Evolutionary conservation across 2,797 vertebrate species (phyloP).

Genomic region (Acridotheres tristis): DNA sequence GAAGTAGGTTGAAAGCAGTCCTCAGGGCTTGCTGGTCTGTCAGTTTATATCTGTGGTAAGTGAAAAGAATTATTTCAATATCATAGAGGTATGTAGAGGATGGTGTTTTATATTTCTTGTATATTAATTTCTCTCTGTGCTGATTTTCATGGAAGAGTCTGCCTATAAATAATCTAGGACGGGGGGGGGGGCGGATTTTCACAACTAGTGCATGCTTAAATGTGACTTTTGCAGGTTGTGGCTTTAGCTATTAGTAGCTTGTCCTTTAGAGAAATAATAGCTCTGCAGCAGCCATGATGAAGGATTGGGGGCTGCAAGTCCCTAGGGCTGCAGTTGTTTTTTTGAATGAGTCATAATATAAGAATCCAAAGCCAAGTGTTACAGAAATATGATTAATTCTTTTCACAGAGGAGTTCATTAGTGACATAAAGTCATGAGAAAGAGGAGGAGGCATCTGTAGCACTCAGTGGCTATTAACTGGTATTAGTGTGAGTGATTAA

Average conservation of each 20-base stretch:
- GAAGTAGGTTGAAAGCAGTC: slow-evolving; percentile 37
- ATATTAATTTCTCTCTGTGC: neutral
- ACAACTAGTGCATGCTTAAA: neutral
- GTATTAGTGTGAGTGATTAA: neutral
- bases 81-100: neutral
- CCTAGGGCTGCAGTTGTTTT: neutral
- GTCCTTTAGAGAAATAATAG: neutral
- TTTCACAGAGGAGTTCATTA: slow-evolving; percentile 32
- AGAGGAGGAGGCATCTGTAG: neutral
- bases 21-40: neutral
- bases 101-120: neutral
- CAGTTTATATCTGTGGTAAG: neutral
- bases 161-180: neutral
- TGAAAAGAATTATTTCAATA: neutral
- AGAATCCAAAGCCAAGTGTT: slow-evolving; percentile 3
- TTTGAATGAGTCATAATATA: neutral
- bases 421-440: slow-evolving; percentile 12
- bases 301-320: neutral
- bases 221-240: neutral
- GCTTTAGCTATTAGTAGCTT: neutral
- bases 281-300: neutral
- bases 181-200: neutral
- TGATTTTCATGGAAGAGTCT: neutral
- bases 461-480: neutral
- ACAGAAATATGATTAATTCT: slow-evolving; percentile 17